These are phyloP conservation scores for Hypanus sabinus DNA, from an alignment of 2,113 vertebrate species.

Conservation along the genomic window DNA sequence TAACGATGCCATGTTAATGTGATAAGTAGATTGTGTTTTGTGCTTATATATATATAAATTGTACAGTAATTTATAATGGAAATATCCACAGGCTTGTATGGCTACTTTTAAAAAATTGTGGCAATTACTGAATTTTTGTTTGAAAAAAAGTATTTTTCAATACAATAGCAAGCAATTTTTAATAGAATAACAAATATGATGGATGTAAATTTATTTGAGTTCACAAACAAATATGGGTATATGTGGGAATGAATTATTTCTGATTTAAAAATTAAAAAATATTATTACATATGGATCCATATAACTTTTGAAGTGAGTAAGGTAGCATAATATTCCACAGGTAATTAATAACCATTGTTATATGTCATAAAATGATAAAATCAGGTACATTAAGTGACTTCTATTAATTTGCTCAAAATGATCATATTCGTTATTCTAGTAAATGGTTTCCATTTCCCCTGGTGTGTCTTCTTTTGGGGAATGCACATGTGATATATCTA, in stretches of 20 bases:
- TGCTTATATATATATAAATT: background rate
- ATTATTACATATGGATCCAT: background rate
- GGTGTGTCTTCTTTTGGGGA: background rate
- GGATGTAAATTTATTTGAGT: background rate
- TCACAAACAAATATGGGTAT: too few relatives aligned
- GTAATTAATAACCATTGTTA: background rate
- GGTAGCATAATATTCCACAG: background rate
- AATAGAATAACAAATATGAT: background rate
- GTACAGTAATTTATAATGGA: background rate
- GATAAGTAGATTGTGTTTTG: background rate
- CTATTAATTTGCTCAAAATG: background rate
- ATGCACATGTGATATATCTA: background rate
- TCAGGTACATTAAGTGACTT: background rate
- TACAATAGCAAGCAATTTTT: background rate
- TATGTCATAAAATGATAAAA: slow-evolving; percentile 18
- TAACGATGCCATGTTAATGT: background rate
- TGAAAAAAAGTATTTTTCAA: background rate
- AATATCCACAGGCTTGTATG: background rate
- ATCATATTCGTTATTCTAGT: background rate
- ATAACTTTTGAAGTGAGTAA: background rate
- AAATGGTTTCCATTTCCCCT: background rate
- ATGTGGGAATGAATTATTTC: too few relatives aligned
- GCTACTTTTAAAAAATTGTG: background rate
- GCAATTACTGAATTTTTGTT: background rate
- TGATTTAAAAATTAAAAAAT: too few relatives aligned